Evolutionary conservation across 2,797 vertebrate genomes (phyloP).

Genomic region (Heliangelus exortis): DNA sequence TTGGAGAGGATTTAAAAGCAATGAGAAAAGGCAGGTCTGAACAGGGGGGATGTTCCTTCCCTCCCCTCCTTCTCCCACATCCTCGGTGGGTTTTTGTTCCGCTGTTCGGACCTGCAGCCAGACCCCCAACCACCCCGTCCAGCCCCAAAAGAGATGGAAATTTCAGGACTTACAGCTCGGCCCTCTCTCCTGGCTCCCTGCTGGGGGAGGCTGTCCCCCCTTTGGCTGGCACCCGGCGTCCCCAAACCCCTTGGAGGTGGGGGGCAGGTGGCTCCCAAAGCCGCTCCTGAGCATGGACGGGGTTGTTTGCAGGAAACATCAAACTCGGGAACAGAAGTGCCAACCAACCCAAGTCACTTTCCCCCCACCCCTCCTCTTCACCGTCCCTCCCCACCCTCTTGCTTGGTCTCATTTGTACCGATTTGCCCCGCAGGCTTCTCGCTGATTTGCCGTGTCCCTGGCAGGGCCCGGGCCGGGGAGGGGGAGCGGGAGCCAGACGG

Average conservation of each 20-base stretch:
- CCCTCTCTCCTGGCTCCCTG: neutral
- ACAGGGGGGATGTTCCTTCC: neutral
- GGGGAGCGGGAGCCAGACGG: conserved; percentile 40
- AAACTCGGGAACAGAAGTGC: conserved; percentile 46
- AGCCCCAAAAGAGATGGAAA: neutral
- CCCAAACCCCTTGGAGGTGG: neutral
- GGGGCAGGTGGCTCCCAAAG: neutral
- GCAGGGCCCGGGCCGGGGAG: conserved; percentile 52
- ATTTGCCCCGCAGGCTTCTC: conserved; percentile 67
- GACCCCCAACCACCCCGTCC: neutral
- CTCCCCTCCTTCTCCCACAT: neutral
- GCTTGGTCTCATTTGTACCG: conserved; percentile 68
- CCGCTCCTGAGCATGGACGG: conserved; percentile 18
- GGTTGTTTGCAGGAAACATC: conserved; percentile 53
- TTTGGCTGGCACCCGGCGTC: neutral
- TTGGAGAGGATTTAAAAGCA: neutral
- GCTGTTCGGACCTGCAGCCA: neutral
- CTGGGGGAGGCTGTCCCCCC: neutral
- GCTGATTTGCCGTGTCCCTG: conserved; percentile 66
- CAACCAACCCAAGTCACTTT: conserved; percentile 29
- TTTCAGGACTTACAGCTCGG: conserved; percentile 53
- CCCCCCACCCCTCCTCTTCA: neutral
- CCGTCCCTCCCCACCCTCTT: conserved; percentile 56
- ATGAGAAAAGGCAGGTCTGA: neutral
- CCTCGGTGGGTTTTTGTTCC: neutral